These are phyloP conservation scores for Hypomesus transpacificus DNA, from an alignment of 2,113 vertebrate species.

Conservation along the genomic window DNA sequence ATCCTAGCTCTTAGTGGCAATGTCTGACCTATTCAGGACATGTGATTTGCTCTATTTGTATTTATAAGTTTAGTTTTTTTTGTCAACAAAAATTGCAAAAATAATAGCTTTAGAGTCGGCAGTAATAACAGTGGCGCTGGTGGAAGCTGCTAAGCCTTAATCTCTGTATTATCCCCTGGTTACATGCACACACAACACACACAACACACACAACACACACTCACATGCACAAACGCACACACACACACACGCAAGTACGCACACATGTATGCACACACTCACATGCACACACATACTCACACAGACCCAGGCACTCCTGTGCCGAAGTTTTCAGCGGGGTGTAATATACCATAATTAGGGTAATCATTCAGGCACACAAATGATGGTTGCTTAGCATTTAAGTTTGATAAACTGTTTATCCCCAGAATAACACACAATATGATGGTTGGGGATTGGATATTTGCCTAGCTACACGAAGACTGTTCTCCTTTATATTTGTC, in stretches of 20 bases:
- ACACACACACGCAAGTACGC: not conserved
- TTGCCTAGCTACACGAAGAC: not conserved
- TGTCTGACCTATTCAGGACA: no score
- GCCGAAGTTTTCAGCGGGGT: not conserved
- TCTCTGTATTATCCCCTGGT: not conserved
- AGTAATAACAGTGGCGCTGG: not conserved
- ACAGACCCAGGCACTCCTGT: not conserved
- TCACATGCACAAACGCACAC: not conserved
- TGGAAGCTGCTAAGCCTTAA: not conserved
- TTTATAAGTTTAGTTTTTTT: not conserved
- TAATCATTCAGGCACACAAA: not conserved
- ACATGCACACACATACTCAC: not conserved
- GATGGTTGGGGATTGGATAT: not conserved
- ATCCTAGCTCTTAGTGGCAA: no score
- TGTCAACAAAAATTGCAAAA: not conserved
- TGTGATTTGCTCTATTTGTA: not conserved
- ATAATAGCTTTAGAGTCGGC: not conserved
- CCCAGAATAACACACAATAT: not conserved
- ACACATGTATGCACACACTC: not conserved
- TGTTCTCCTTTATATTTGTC: not conserved
- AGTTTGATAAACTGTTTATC: not conserved
- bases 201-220: not conserved
- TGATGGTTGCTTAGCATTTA: not conserved
- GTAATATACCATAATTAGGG: slow-evolving; percentile 5
- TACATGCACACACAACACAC: not conserved